Evolutionary conservation across 2,797 vertebrate genomes (phyloP), one percentile per base, ranked within the genome.

Genomic region (Toxotes lorentzi): DNA sequence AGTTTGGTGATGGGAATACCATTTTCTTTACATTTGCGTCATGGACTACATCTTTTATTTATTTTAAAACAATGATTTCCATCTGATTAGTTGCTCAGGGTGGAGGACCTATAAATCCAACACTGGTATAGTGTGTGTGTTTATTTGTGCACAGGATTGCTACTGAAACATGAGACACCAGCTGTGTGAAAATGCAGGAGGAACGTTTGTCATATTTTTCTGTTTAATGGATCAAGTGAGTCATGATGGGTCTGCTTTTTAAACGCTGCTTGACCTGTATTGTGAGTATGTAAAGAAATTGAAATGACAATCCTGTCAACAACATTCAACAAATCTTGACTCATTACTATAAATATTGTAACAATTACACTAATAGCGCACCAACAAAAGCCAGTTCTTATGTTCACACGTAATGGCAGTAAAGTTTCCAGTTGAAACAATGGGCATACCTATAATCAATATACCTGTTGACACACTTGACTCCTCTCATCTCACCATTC

Each of bases 391-490:
- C 16, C 68, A 67, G 61, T 27, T 19, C 0, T 24, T 65, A 14
- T 35, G 34, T 56, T 5, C 11, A 35, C 10, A 51, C 0, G 0
- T 6, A 47, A 27, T 32, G 27, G 10, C 23, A 54, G 45, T 27
- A 43, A 12, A 59, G 35, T 13, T 27, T 45, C 48, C 7, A 69
- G 7, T 1, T 64, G 13, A 57, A 54, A 53, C 45, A 59, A 61
- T 30, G 2, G 13, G 35, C 17, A 23, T 14, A 10, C 30, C 27
- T 13, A 24, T 4, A 34, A 16, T 61, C 21, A 65, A 45, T 34
- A 53, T 50, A 86, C 62, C 43, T 68, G 59, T 23, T 68, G 67
- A 85, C 64, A 69, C 21, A 40, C 56, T 60, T 23, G 47, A 41
- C 63, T 63, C 17, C 43, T 56, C 12, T 65, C 11, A 30, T 71